These are phyloP conservation scores for Perognathus longimembris DNA, from an alignment of 2,113 vertebrate species.

Conservation along the genomic window DNA sequence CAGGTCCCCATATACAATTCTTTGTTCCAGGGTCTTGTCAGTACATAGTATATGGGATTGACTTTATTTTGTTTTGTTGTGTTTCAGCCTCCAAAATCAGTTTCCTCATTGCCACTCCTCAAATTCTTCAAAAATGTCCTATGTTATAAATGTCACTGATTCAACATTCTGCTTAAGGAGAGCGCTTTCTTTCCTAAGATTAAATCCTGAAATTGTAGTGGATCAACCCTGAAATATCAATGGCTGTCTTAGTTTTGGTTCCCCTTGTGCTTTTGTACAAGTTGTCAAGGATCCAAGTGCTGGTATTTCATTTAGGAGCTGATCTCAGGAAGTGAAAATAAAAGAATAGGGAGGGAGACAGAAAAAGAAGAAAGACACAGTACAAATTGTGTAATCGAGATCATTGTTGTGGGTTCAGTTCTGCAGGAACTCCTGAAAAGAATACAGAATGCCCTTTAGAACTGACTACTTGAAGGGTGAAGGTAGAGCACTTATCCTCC, in stretches of 20 bases:
- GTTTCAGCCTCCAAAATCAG: neutral
- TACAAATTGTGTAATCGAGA: neutral
- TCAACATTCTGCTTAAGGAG: neutral
- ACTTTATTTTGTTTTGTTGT: neutral
- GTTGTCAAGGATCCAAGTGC: neutral
- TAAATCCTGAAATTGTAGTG: neutral
- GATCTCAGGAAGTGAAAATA: neutral
- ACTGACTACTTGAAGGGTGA: neutral
- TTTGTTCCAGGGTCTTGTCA: neutral
- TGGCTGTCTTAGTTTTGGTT: neutral
- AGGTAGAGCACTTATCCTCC: neutral
- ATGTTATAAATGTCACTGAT: neutral
- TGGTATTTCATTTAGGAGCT: neutral
- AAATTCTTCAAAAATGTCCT: neutral
- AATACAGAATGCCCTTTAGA: neutral
- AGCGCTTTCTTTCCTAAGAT: neutral
- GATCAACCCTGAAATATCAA: neutral
- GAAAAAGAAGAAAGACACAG: neutral
- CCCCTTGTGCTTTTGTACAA: neutral
- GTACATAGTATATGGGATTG: fast-evolving
- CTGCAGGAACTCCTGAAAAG: neutral
- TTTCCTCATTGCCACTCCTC: neutral
- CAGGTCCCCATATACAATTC: neutral
- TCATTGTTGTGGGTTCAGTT: neutral
- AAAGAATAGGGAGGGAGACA: neutral